Percentiles rank a stretch among this genome's conserved stretches.
These are phyloP conservation scores for Dipodomys merriami DNA, from an alignment of 2,113 vertebrate genomes.

Conservation along the genomic window DNA sequence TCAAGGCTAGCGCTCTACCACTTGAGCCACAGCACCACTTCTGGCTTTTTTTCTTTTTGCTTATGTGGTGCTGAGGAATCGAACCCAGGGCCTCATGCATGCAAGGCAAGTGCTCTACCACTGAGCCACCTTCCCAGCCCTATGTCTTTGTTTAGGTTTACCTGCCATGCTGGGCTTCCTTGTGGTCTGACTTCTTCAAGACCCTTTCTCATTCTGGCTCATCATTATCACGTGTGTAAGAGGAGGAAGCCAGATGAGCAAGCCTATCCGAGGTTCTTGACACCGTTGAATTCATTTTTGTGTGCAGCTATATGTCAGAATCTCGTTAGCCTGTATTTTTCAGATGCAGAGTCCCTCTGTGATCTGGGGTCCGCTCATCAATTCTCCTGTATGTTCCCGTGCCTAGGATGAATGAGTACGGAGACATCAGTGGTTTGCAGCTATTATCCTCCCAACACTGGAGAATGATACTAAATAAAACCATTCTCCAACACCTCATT, in stretches of 20 bases:
- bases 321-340: neutral
- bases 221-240: neutral
- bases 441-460: neutral
- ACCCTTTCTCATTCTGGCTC: neutral
- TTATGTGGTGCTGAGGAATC: too few relatives aligned
- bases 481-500: neutral
- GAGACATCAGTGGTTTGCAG: neutral
- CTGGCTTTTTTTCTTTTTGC: too few relatives aligned
- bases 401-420: neutral
- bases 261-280: neutral
- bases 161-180: neutral
- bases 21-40: too few relatives aligned
- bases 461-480: neutral
- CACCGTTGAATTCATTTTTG: neutral
- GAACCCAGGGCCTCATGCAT: too few relatives aligned
- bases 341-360: neutral
- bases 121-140: too few relatives aligned
- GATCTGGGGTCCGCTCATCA: neutral
- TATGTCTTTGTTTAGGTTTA: neutral
- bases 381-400: neutral
- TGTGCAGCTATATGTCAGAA: neutral
- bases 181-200: neutral
- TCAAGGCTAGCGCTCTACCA: too few relatives aligned
- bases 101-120: too few relatives aligned
- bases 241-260: neutral